Percentiles rank a stretch among this genome's conserved stretches.
Evolutionary conservation across 2,113 vertebrate species (phyloP).

Genomic region (Trichechus manatus): DNA sequence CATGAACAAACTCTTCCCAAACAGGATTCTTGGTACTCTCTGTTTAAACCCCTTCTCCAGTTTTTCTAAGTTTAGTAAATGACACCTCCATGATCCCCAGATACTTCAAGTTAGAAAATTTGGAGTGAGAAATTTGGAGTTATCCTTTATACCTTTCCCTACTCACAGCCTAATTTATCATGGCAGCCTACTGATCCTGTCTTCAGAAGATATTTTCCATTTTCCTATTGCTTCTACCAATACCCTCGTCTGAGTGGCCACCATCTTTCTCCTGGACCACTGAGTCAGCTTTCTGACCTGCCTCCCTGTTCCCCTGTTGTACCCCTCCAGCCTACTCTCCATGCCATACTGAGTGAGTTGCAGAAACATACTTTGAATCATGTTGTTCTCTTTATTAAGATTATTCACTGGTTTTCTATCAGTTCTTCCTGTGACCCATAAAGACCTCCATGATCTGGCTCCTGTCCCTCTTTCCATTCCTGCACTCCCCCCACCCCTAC

Average conservation of each 20-base stretch:
- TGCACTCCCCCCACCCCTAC: too few species aligned
- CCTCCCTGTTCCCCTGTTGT: too few species aligned
- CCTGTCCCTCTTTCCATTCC: background rate
- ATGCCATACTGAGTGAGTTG: background rate
- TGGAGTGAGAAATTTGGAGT: background rate
- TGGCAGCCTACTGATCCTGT: background rate
- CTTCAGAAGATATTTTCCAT: background rate
- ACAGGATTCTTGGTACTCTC: background rate
- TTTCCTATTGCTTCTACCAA: background rate
- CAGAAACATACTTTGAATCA: background rate
- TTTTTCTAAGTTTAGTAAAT: background rate
- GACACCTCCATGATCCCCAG: background rate
- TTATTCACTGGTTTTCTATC: background rate
- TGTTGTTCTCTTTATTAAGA: background rate
- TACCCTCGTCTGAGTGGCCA: too few species aligned
- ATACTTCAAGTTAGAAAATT: background rate
- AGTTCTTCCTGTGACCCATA: background rate
- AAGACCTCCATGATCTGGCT: background rate
- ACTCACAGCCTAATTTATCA: background rate
- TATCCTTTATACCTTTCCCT: background rate
- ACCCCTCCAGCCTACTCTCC: background rate
- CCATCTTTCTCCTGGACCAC: background rate
- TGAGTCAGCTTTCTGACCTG: background rate
- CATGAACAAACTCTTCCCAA: background rate
- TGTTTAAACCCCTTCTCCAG: background rate